Percentiles rank a stretch among this genome's conserved stretches.
phyloP scores from a whole-genome alignment of 2,888 invertebrate genomes.

The Dioctria rufipes region DNA sequence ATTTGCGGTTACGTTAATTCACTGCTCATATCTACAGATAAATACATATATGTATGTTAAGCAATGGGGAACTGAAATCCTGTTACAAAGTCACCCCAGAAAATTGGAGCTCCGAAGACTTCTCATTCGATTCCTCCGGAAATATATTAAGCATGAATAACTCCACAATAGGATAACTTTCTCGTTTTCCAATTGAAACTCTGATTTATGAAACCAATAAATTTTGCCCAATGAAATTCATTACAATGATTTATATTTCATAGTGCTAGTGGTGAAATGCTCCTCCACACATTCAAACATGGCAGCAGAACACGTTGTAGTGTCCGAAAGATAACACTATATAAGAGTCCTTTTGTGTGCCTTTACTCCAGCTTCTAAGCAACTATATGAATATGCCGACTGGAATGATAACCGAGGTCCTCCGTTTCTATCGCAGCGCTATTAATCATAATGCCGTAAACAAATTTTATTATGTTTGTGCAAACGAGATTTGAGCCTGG shows the following conservation, averaged over 20 bases:
- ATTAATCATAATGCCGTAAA: conserved; percentile 38
- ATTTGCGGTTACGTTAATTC: conserved; percentile 7
- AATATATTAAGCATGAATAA: conserved; percentile 52
- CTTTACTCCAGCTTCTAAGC: not conserved
- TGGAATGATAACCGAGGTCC: conserved; percentile 23
- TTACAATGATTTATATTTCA: conserved; percentile 54
- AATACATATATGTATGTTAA: not conserved
- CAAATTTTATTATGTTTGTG: conserved; percentile 41
- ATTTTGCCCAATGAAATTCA: conserved; percentile 54
- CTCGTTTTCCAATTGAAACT: conserved; percentile 55
- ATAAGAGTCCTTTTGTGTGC: conserved; percentile 23
- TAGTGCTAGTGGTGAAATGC: conserved; percentile 30
- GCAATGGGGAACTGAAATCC: no score
- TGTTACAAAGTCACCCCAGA: no score
- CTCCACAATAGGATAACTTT: conserved; percentile 53
- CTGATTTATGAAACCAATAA: conserved; percentile 55
- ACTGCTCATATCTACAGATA: conserved; percentile 5
- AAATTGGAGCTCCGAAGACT: not conserved
- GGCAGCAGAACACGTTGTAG: conserved; percentile 33
- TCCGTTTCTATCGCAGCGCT: conserved; percentile 23
- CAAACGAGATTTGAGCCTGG: conserved; percentile 22
- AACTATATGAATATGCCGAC: not conserved
- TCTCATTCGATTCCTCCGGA: conserved; percentile 20
- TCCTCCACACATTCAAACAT: conserved; percentile 27
- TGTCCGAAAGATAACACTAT: conserved; percentile 21